Evolutionary conservation across 1,140 invertebrate genomes (phyloP), one percentile per base, ranked within the genome.

Genomic region (Drosophila yakuba): DNA sequence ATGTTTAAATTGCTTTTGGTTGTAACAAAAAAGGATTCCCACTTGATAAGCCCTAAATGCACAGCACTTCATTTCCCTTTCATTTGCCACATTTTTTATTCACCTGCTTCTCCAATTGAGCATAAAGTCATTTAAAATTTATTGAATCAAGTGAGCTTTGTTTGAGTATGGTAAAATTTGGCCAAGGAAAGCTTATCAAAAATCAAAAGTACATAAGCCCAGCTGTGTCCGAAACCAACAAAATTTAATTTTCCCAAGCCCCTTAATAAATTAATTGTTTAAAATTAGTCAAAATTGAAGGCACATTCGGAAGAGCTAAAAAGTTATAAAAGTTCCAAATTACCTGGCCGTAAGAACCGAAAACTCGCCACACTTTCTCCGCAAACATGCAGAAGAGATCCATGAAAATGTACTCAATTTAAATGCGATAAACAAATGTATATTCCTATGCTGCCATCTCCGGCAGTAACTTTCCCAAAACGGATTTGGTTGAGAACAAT

Each of bases 401-500:
- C 41, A 14, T 25, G 52, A 14, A 38, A 58, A 51, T 23, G 39
- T 50, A 38, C 54, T 50, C 68, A 35, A 58, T 76, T 76, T 67
- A 76, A 76, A 67, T 59, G 73, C 61, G 52, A 76, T 74, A 75
- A 74, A 75, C 71, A 64, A 56, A 75, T 58, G 54, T 58, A 57
- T 41, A 23, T 41, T 14, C 12, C 38, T 12, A 39, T 4, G 28
- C 45, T 11, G 1, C 43, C 51, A 51, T 36, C 5, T 7, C 23
- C 23, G 47, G 17, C 25, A 36, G 44, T 50, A 43, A 67, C 41
- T 54, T 43, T 36, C 10, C 39, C 35, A 63, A 64, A 64, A 44
- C 47, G 43, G 55, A 55, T 76, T 76, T 11, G 61, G 67, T 68
- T 82, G 75, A 71, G 69, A 88, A 82, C 80, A 88, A 78, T 88